Evolutionary conservation across 2,888 invertebrate genomes (phyloP).

Genomic region (Syritta pipiens): DNA sequence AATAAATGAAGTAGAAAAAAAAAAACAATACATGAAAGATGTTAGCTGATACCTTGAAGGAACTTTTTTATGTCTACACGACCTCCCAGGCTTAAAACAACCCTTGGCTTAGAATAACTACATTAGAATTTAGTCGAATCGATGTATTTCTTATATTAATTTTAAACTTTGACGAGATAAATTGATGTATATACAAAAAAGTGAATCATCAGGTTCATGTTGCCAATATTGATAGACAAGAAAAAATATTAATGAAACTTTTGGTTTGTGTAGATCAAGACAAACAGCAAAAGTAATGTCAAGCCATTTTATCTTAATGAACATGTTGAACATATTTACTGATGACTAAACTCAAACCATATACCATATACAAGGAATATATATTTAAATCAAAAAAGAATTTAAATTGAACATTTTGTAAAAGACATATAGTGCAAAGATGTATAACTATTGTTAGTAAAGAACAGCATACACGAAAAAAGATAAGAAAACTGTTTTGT

Average conservation of each 20-base stretch:
- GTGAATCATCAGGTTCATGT: slow-evolving; percentile 62
- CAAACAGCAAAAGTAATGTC: slow-evolving; percentile 64
- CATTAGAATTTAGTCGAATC: slow-evolving; percentile 51
- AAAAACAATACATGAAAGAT: slow-evolving; percentile 51
- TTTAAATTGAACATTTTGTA: slow-evolving; percentile 69
- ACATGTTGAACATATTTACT: slow-evolving; percentile 68
- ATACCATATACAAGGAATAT: slow-evolving; percentile 70
- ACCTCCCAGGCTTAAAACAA: slow-evolving; percentile 53
- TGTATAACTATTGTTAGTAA: slow-evolving; percentile 69
- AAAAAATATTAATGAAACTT: slow-evolving; percentile 65
- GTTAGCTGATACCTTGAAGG: slow-evolving; percentile 67
- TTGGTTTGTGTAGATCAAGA: slow-evolving; percentile 59
- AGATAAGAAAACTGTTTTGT: slow-evolving; percentile 61
- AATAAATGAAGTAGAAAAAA: slow-evolving; percentile 29
- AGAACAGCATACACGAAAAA: slow-evolving; percentile 66
- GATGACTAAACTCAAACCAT: slow-evolving; percentile 68
- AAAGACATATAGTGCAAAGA: slow-evolving; percentile 68
- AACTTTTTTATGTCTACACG: slow-evolving; percentile 50
- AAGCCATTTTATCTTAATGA: slow-evolving; percentile 69
- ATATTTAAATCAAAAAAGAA: slow-evolving; percentile 66
- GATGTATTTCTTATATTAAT: slow-evolving; percentile 48
- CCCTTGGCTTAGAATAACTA: slow-evolving; percentile 53
- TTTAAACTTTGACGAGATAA: slow-evolving; percentile 50
- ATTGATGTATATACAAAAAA: slow-evolving; percentile 66
- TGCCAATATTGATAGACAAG: slow-evolving; percentile 69